Evolutionary conservation across 2,113 vertebrate species (phyloP).

Genomic region (Pteruthius melanotis): DNA sequence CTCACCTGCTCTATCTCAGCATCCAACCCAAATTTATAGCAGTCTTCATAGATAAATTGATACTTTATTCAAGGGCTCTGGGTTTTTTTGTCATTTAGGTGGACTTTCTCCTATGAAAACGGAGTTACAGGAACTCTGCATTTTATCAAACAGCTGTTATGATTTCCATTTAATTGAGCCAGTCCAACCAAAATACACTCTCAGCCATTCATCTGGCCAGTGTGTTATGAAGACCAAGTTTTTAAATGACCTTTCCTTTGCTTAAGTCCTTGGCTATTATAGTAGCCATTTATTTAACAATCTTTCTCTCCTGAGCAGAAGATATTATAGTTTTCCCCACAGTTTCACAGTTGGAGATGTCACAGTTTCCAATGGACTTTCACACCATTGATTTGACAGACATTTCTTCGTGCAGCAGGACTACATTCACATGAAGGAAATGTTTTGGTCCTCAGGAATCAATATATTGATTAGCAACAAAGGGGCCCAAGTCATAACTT

Average conservation of each 20-base stretch:
- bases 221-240: background rate
- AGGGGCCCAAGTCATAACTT: background rate
- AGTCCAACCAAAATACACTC: background rate
- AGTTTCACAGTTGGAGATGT: background rate
- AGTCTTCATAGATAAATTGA: background rate
- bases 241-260: background rate
- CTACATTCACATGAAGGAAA: background rate
- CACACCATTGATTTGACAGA: background rate
- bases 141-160: background rate
- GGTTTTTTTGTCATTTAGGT: background rate
- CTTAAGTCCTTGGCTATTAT: background rate
- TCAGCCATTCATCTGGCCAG: background rate
- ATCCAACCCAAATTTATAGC: background rate
- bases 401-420: background rate
- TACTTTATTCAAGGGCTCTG: background rate
- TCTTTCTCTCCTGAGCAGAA: background rate
- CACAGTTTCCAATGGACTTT: background rate
- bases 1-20: background rate
- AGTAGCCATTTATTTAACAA: background rate
- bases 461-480: background rate
- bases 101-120: background rate
- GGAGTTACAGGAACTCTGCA: fast-evolving
- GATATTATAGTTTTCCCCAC: background rate
- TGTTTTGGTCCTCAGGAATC: background rate
- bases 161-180: background rate